These are phyloP conservation scores for Trissolcus japonicus DNA, from an alignment of 2,888 invertebrate species.

Conservation along the genomic window DNA sequence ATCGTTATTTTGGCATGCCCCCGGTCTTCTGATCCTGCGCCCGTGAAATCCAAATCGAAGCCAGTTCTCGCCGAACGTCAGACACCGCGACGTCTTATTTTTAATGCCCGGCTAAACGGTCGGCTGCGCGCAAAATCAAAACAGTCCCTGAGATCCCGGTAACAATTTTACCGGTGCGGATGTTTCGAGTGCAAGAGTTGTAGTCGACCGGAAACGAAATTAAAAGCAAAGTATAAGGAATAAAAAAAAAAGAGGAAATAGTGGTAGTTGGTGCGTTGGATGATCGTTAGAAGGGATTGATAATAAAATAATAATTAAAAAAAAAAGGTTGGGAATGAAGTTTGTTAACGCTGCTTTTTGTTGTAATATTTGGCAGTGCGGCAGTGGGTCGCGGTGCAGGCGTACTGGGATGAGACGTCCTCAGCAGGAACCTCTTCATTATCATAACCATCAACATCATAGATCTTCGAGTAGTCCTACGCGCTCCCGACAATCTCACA, in stretches of 20 bases:
- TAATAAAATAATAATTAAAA: neutral
- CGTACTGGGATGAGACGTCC: slow-evolving; percentile 76
- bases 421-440: slow-evolving; percentile 72
- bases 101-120: slow-evolving; percentile 8
- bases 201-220: no score
- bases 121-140: neutral
- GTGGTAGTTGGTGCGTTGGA: neutral
- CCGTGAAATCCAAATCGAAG: slow-evolving; percentile 38
- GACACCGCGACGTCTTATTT: slow-evolving; percentile 33
- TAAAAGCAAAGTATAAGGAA: neutral
- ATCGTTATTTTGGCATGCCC: slow-evolving; percentile 56
- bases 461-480: slow-evolving; percentile 69
- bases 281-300: slow-evolving; percentile 8
- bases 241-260: neutral
- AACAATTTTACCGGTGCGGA: neutral
- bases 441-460: slow-evolving; percentile 65
- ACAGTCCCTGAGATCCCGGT: no score
- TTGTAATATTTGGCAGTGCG: slow-evolving; percentile 68
- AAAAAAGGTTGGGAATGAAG: slow-evolving; percentile 21
- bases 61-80: slow-evolving; percentile 52
- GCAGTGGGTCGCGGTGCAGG: slow-evolving; percentile 75
- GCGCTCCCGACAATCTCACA: slow-evolving; percentile 67
- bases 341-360: slow-evolving; percentile 52
- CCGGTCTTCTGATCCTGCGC: slow-evolving; percentile 44
- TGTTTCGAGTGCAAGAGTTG: no score